Conservation (phyloP, 1,140 invertebrate genomes). For the Drosophila pandora region DNA sequence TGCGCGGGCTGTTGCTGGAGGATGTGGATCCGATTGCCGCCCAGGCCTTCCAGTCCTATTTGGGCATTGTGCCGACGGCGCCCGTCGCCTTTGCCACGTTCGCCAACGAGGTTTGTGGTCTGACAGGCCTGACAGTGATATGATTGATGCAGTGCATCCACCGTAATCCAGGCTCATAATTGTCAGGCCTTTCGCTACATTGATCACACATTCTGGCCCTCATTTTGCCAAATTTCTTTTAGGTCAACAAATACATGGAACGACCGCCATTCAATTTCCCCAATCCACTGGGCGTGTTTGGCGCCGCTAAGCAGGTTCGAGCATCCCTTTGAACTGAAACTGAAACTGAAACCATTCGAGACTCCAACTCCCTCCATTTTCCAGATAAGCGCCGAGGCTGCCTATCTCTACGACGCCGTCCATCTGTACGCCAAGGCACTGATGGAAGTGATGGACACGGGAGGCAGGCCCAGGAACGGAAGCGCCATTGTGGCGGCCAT, state of each 20-base stretch:
- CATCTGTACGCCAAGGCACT: conserved; percentile 92
- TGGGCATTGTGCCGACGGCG: conserved; percentile 89
- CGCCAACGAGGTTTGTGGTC: conserved; percentile 84
- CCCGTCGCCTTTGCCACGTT: conserved; percentile 90
- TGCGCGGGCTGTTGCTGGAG: conserved; percentile 89
- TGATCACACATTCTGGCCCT: conserved; percentile 31
- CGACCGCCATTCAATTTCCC: conserved; percentile 93
- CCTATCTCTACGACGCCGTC: conserved; percentile 96
- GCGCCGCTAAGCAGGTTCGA: conserved; percentile 89
- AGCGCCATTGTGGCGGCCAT: conserved; percentile 89
- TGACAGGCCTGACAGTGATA: conserved; percentile 21
- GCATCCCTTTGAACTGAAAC: conserved; percentile 10
- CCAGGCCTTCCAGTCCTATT: conserved; percentile 88
- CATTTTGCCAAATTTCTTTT: conserved; percentile 15
- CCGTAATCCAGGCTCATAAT: conserved; percentile 17
- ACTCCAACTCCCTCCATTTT: conserved; percentile 1
- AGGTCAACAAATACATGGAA: conserved; percentile 91
- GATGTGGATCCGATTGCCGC: conserved; percentile 82
- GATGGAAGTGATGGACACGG: conserved; percentile 87
- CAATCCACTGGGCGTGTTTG: conserved; percentile 89
- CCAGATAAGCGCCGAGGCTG: conserved; percentile 93
- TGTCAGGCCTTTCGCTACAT: conserved; percentile 31
- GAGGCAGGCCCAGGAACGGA: conserved; percentile 89
- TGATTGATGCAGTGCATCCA: conserved; percentile 42
- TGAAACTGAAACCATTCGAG: conserved; percentile 9